Evolutionary conservation across 2,888 invertebrate species (phyloP).

Genomic region (Eupithecia dodoneata): DNA sequence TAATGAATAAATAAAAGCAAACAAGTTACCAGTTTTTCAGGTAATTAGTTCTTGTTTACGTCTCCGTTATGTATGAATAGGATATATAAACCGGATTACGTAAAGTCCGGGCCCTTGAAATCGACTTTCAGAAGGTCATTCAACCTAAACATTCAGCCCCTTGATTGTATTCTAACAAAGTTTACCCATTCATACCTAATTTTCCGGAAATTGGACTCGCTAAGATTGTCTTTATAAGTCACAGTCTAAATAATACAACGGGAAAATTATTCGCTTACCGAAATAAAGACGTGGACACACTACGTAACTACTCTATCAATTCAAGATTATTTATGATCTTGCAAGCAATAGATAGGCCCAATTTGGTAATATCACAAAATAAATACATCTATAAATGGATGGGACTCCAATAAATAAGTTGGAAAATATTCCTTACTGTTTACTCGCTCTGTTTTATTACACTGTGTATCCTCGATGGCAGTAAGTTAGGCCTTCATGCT

Average conservation of each 20-base stretch:
- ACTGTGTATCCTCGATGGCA: slow-evolving; percentile 1
- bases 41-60: background rate
- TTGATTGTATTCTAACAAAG: slow-evolving; percentile 32
- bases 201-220: slow-evolving; percentile 37
- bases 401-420: slow-evolving; percentile 5
- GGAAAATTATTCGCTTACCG: background rate
- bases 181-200: slow-evolving; percentile 44
- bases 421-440: slow-evolving; percentile 7
- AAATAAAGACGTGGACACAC: background rate
- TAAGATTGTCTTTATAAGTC: slow-evolving; percentile 3
- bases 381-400: slow-evolving; percentile 11
- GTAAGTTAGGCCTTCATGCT: slow-evolving; percentile 1
- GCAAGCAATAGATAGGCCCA: background rate
- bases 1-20: background rate
- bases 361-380: slow-evolving; percentile 7
- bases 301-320: background rate
- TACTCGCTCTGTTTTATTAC: slow-evolving; percentile 7
- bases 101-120: slow-evolving; percentile 1
- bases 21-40: background rate
- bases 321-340: background rate
- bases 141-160: slow-evolving; percentile 11
- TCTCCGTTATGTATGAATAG: background rate
- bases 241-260: slow-evolving; percentile 7
- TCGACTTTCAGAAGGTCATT: slow-evolving; percentile 14
- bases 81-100: background rate